Evolutionary conservation across 2,888 invertebrate genomes (phyloP).

Genomic region (Ashinkailepas kermadecensis): DNA sequence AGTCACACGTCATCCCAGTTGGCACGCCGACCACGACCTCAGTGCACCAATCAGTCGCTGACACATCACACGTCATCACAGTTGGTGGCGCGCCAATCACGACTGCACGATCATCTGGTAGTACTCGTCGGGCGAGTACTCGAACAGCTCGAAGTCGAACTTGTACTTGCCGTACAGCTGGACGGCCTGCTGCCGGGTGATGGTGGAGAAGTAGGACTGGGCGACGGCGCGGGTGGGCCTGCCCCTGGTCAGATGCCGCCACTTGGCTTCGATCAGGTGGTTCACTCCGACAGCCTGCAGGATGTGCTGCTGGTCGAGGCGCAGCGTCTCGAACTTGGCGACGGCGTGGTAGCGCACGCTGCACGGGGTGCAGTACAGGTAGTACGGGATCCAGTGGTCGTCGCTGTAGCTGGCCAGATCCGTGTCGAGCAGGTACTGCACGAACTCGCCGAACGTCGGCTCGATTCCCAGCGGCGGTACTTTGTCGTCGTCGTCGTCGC

Average conservation of each 20-base stretch:
- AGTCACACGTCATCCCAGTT: too few relatives aligned
- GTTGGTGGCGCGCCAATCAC: too few relatives aligned
- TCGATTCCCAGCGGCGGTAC: constrained; percentile 10
- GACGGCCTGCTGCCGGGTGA: constrained; percentile 63
- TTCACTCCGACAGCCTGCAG: constrained; percentile 41
- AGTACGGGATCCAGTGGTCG: constrained; percentile 54
- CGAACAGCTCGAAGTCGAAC: constrained; percentile 81
- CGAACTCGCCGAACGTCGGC: constrained; percentile 8
- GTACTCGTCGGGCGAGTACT: constrained; percentile 48
- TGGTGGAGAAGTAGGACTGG: constrained; percentile 64
- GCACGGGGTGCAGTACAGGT: constrained; percentile 52
- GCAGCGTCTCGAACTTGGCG: constrained; percentile 52
- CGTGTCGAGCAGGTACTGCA: constrained; percentile 26
- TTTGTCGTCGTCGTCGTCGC: background rate
- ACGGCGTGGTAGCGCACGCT: constrained; percentile 49
- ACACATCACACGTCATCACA: too few relatives aligned
- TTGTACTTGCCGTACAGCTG: constrained; percentile 71
- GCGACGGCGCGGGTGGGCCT: constrained; percentile 64
- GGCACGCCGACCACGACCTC: too few relatives aligned
- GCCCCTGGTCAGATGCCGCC: constrained; percentile 41
- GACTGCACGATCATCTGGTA: background rate
- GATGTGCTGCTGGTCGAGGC: constrained; percentile 48
- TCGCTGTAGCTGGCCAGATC: constrained; percentile 38
- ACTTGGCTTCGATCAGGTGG: constrained; percentile 39
- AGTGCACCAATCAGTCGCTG: too few relatives aligned